Conservation (phyloP, 1,140 invertebrate genomes). For the Lepidurus packardi region DNA sequence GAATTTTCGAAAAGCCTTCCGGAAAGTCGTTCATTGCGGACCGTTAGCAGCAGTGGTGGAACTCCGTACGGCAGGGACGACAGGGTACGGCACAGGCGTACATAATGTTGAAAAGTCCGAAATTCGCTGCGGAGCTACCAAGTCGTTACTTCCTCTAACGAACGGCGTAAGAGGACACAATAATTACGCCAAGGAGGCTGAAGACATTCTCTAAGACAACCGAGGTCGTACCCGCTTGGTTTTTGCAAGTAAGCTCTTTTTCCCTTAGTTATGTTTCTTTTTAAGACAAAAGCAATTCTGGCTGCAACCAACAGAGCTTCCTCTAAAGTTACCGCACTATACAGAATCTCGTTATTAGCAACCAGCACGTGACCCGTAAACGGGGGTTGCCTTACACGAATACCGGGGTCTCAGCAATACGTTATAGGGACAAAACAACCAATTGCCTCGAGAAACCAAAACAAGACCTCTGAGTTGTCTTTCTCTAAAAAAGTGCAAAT, state of each 20-base stretch:
- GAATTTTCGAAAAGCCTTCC: conserved; percentile 77
- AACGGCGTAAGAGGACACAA: background rate
- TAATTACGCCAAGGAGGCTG: background rate
- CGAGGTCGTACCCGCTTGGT: background rate
- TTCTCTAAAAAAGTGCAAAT: too few species aligned
- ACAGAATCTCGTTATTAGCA: too few species aligned
- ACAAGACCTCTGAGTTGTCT: too few species aligned
- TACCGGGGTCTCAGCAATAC: too few species aligned
- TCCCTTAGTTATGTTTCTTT: background rate
- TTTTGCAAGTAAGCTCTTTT: background rate
- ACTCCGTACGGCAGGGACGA: conserved; percentile 19
- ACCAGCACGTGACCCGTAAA: too few species aligned
- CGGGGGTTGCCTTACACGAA: too few species aligned
- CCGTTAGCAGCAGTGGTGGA: conserved; percentile 35
- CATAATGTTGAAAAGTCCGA: conserved; percentile 34
- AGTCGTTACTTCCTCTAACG: background rate
- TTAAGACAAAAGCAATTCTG: background rate
- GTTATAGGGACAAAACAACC: too few species aligned
- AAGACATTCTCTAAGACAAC: background rate
- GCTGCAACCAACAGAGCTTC: too few species aligned
- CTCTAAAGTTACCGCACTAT: too few species aligned
- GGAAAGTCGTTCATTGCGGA: conserved; percentile 57
- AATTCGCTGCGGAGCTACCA: conserved; percentile 23
- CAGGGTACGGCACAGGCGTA: background rate
- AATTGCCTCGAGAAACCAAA: too few species aligned